Conservation (phyloP, 2,113 vertebrate species). For the Gymnorhina tibicen region DNA sequence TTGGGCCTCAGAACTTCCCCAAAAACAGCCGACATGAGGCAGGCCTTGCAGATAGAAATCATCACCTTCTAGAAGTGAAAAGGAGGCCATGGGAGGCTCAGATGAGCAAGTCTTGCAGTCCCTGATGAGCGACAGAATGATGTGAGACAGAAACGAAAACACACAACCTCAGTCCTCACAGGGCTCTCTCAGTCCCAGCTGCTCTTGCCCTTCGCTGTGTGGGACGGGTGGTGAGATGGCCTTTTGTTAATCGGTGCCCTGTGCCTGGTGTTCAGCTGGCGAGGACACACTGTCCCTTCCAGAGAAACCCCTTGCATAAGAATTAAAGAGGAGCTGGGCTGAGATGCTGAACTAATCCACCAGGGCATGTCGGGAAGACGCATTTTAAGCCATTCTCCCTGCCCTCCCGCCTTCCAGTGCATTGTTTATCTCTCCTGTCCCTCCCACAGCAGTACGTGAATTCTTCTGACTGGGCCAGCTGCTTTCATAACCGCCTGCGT, state of each 20-base stretch:
- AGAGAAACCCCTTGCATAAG: conserved; percentile 64
- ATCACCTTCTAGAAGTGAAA: not conserved
- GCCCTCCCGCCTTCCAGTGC: not conserved
- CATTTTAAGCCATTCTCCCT: conserved; percentile 31
- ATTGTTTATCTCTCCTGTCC: conserved; percentile 26
- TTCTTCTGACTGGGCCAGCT: conserved; percentile 17
- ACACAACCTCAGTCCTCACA: not conserved
- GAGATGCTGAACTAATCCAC: conserved; percentile 63
- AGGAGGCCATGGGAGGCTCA: not conserved
- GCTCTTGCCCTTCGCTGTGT: rapidly evolving
- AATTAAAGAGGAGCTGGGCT: conserved; percentile 55
- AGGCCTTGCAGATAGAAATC: not conserved
- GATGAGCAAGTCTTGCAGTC: not conserved
- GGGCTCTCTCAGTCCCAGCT: not conserved
- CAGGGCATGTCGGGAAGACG: conserved; percentile 48
- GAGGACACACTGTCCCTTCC: conserved; percentile 51
- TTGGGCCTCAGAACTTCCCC: too few relatives aligned
- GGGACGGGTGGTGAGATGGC: conserved; percentile 31
- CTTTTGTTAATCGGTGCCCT: conserved; percentile 20
- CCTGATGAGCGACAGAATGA: not conserved
- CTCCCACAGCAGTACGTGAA: conserved; percentile 19
- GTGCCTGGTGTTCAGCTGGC: not conserved
- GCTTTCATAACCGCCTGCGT: conserved; percentile 11
- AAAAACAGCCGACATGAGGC: not conserved
- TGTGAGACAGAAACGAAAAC: not conserved